Percentiles rank a stretch among this genome's conserved stretches.
Evolutionary conservation across 2,797 vertebrate species (phyloP).

Genomic region (Pangasius mekongensis): DNA sequence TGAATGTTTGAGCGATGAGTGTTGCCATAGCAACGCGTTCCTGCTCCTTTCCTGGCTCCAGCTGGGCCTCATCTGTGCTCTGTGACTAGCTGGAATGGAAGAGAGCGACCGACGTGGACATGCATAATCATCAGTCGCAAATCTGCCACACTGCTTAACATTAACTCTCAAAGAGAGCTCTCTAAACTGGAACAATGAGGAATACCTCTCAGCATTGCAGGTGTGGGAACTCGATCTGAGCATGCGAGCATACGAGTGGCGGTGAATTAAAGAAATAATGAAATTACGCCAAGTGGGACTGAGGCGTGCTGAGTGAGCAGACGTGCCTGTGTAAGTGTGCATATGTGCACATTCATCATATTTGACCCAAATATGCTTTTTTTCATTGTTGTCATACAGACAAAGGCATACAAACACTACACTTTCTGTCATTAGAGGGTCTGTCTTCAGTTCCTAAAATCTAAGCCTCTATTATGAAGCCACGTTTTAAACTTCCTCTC

Average conservation of each 20-base stretch:
- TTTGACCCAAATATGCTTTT: constrained; percentile 31
- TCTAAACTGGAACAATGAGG: constrained; percentile 52
- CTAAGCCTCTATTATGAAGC: constrained; percentile 45
- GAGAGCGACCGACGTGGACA: constrained; percentile 39
- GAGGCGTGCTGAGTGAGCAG: constrained; percentile 50
- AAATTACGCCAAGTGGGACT: constrained; percentile 50
- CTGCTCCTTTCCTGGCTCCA: constrained; percentile 64
- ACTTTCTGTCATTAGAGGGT: neutral
- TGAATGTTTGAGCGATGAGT: constrained; percentile 68
- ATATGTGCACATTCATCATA: constrained; percentile 31
- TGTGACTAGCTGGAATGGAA: constrained; percentile 52
- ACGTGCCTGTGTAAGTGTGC: constrained; percentile 22
- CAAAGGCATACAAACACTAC: neutral
- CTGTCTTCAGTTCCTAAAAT: constrained; percentile 29
- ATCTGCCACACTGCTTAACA: constrained; percentile 37
- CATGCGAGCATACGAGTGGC: constrained; percentile 18
- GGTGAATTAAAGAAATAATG: constrained; percentile 53
- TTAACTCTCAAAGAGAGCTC: constrained; percentile 45
- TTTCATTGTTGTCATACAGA: constrained; percentile 1
- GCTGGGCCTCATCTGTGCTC: constrained; percentile 64
- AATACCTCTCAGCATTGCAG: constrained; percentile 53
- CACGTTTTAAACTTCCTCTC: constrained; percentile 17
- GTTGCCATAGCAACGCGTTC: constrained; percentile 73
- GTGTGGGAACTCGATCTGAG: constrained; percentile 44
- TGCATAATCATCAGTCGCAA: constrained; percentile 59